These are phyloP conservation scores for Alca torda DNA, from an alignment of 2,797 vertebrate genomes.

Conservation along the genomic window DNA sequence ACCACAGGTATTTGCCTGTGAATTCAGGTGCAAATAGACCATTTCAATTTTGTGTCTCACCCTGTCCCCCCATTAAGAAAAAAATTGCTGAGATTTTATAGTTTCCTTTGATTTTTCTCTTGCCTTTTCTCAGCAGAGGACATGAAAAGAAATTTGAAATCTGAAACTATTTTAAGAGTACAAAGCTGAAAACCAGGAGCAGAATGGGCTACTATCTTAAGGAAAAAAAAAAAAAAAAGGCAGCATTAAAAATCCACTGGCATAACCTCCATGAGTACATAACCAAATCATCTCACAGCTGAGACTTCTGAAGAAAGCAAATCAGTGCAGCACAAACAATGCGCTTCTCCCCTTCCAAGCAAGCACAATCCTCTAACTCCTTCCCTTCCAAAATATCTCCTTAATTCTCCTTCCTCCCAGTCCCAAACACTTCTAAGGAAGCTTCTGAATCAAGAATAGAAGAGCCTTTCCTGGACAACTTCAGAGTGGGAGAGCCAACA, in stretches of 20 bases:
- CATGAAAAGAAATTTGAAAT: not conserved
- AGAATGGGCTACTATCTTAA: not conserved
- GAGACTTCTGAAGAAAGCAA: not conserved
- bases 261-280: not conserved
- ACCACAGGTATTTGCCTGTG: not conserved
- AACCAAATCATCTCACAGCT: not conserved
- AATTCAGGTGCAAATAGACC: not conserved
- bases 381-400: not conserved
- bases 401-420: not conserved
- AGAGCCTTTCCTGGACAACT: not conserved
- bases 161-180: not conserved
- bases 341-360: not conserved
- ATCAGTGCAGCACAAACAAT: not conserved
- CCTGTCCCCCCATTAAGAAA: not conserved
- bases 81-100: not conserved
- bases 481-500: not conserved
- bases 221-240: no score
- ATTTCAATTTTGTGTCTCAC: not conserved
- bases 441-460: not conserved
- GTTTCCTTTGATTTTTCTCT: not conserved
- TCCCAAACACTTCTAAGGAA: not conserved
- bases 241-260: not conserved
- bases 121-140: not conserved
- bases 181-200: not conserved
- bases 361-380: not conserved